A percentile compares a stretch with the other conserved stretches of the same genome.
Evolutionary conservation across 2,797 vertebrate species (phyloP).

Genomic region (Kryptopterus vitreolus): DNA sequence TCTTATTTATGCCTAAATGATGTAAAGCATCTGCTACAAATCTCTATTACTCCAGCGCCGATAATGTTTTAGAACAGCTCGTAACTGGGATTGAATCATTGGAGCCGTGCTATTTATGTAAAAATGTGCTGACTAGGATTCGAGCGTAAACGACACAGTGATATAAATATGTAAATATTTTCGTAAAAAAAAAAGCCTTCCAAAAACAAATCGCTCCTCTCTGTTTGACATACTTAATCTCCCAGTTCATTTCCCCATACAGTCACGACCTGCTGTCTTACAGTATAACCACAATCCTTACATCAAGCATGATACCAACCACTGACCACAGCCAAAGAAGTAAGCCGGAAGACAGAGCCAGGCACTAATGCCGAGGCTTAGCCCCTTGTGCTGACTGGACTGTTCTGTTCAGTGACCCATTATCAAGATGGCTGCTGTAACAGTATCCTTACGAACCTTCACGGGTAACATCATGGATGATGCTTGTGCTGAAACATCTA

Average conservation of each 20-base stretch:
- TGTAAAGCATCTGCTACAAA: not conserved
- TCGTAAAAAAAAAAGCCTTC: not conserved
- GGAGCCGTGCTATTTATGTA: not conserved
- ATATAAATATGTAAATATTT: not conserved
- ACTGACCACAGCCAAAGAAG: conserved; percentile 41
- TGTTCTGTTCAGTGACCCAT: conserved; percentile 26
- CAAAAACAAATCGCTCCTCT: not conserved
- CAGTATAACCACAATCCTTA: conserved; percentile 55
- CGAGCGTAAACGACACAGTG: not conserved
- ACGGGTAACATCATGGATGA: conserved; percentile 57
- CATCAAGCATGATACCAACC: conserved; percentile 46
- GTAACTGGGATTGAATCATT: not conserved
- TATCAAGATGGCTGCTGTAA: conserved; percentile 35
- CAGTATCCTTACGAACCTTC: conserved; percentile 36
- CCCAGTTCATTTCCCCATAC: not conserved
- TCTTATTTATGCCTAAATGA: not conserved
- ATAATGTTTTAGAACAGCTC: not conserved
- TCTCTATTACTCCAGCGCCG: not conserved
- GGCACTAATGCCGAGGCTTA: conserved; percentile 51
- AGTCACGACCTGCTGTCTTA: conserved; percentile 49
- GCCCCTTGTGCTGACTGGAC: conserved; percentile 36
- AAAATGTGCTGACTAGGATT: not conserved
- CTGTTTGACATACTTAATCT: not conserved
- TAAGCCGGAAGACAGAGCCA: conserved; percentile 39
- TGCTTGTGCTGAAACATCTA: conserved; percentile 67